These are phyloP conservation scores for Zaprionus africanus DNA, from an alignment of 1,140 invertebrate genomes.

Conservation along the genomic window DNA sequence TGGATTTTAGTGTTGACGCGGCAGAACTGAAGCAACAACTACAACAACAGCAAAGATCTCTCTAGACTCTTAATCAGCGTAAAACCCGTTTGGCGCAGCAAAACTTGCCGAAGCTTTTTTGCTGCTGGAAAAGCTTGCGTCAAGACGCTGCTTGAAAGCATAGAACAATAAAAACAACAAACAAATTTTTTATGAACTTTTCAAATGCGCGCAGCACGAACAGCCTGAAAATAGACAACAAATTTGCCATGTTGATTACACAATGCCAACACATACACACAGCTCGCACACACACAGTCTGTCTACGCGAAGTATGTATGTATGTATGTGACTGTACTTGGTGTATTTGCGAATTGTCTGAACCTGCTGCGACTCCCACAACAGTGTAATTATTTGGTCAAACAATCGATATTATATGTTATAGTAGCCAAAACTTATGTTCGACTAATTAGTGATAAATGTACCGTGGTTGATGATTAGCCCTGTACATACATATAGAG, in stretches of 20 bases:
- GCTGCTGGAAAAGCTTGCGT: constrained; percentile 63
- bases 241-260: constrained; percentile 26
- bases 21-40: constrained; percentile 20
- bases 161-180: constrained; percentile 9
- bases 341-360: neutral
- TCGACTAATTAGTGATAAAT: constrained; percentile 14
- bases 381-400: constrained; percentile 9
- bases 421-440: constrained; percentile 12
- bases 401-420: constrained; percentile 30
- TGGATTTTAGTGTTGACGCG: constrained; percentile 37
- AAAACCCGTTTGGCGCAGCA: constrained; percentile 62
- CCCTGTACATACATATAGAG: constrained; percentile 16
- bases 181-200: constrained; percentile 2
- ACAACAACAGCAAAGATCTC: constrained; percentile 40
- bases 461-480: constrained; percentile 23
- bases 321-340: neutral
- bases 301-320: neutral
- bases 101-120: constrained; percentile 48
- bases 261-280: constrained; percentile 9
- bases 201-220: constrained; percentile 6
- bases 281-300: constrained; percentile 5
- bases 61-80: constrained; percentile 35
- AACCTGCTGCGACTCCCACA: neutral
- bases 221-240: constrained; percentile 42
- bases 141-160: neutral